Evolutionary conservation across 2,797 vertebrate genomes (phyloP), one percentile per base, ranked within the genome.

Genomic region (Acanthurus lineatus): DNA sequence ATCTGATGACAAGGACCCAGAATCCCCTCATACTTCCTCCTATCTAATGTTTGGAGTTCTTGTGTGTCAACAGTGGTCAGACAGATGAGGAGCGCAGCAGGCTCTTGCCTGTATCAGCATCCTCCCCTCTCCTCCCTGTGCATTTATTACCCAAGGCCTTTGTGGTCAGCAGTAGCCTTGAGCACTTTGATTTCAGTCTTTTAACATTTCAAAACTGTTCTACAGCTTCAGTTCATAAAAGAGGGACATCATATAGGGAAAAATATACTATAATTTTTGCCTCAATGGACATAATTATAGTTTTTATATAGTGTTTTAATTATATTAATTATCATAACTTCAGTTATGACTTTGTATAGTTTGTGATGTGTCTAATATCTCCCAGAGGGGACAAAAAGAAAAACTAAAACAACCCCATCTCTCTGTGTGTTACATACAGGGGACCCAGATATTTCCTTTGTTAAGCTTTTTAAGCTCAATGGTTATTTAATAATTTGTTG

Each of bases 1-100:
- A 97, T 99, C 93, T 99, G 96, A 98, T 81, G 64, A 71, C 19
- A 62, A 56, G 53, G 44, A 68, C 42, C 76, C 70, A 81, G 52
- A 85, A 85, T 79, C 58, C 71, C 65, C 61, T 82, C 72, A 72
- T 81, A 62, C 71, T 81, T 79, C 51, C 45, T 79, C 76, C 84
- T 78, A 59, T 64, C 66, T 77, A 79, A 69, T 82, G 79, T 86
- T 76, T 84, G 84, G 86, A 87, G 77, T 85, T 84, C 79, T 84
- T 81, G 76, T 70, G 84, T 86, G 72, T 83, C 69, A 32, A 71
- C 45, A 53, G 56, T 63, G 70, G 77, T 84, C 14, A 42, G 69
- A 76, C 73, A 44, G 79, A 86, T 65, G 45, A 71, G 67, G 56
- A 79, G 47, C 88, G 62, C 76, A 65, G 60, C 77, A 57, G 71